Evolutionary conservation across 2,888 invertebrate species (phyloP), one percentile per base, ranked within the genome.

Genomic region (Barypeithes pellucidus): DNA sequence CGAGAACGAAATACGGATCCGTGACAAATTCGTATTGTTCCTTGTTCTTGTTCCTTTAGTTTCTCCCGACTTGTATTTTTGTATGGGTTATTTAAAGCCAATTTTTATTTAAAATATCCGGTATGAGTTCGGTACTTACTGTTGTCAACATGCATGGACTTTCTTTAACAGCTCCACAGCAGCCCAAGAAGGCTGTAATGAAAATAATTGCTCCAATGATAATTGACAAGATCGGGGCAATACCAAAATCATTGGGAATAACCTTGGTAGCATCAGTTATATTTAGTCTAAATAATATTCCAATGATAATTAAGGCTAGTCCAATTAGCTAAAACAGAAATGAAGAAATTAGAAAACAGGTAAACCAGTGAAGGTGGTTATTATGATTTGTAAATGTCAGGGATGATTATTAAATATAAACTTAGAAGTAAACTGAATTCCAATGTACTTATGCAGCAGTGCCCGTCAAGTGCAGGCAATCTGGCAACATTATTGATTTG

Each of bases 151-250:
- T 85, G 80, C 86, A 86, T 41, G 85, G 82, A 76, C 86, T 87
- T 75, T 86, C 86, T 77, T 82, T 84, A 33, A 87, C 82, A n/a
- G 87, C 86, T 39, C 87, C 87, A 76, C 86, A 86, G 75, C 87
- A 86, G 75, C 87, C 87, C 33, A 86, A 80, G 80, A 86, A 87
- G 1, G 87, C 85, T n/a, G 86, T 84, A 36, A 84, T 78, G 76
- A 87, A 87, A 77, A 94, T 91, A 67, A 94, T 83, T 11, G 90
- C 88, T 12, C 94, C 93, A 75, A 94, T 85, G 68, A 91, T 85
- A 75, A 94, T 92, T 79, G 93, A 88, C 45, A 89, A 82, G 82
- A 92, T 88, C 0, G 93, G 90, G 0, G 92, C 89, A 43, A 90
- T 87, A 9, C 88, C 83, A 67, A 89, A 85, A 62, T 82, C 81